Base-by-base conservation (phyloP, 2,797 vertebrate species). In the Tragelaphus oryx region DNA sequence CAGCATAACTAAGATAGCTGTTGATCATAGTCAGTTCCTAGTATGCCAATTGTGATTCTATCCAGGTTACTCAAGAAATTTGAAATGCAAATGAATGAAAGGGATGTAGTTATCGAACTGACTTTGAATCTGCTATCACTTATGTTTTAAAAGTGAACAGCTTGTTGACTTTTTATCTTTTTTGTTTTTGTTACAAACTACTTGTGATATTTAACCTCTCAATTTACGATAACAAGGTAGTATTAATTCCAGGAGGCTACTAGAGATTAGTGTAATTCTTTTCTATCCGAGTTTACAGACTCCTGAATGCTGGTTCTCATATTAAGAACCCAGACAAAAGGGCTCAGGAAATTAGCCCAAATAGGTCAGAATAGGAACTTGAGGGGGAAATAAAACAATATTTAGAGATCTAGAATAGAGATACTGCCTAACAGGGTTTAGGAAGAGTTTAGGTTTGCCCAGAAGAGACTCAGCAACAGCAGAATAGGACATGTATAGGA, bases 181-280 rank as follows among this genome's bases (percentile, higher is more conserved):
- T 74, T 74, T 71, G 68, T 41, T 41, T 79, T 54, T 83, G 28
- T 62, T 89, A 80, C 48, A 57, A 76, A 80, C 89, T 86, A 65
- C 17, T 95, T 87, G 12, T 16, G 30, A 50, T 88, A 46, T 81
- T 94, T 94, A 92, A 92, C 41, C 9, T 84, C 50, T 92, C 46
- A 89, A 24, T 60, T 85, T 37, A 22, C 41, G 46, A 41, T 80
- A 37, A 84, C 24, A 60, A 91, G 59, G 17, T 60, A 71, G 8
- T 46, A 71, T 52, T 65, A 88, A 80, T 84, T 50, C 71, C 26
- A 48, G 60, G 22, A 79, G 30, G 60, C 33, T 78, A 1, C 52
- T 78, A 54, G 57, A 87, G 22, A 59, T 93, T 87, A 68, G 48
- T 82, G 11, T 83, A 10, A 3, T 44, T 62, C 55, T 86, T 76